Evolutionary conservation across 2,797 vertebrate species (phyloP).

Genomic region (Lepilemur septentrionalis): DNA sequence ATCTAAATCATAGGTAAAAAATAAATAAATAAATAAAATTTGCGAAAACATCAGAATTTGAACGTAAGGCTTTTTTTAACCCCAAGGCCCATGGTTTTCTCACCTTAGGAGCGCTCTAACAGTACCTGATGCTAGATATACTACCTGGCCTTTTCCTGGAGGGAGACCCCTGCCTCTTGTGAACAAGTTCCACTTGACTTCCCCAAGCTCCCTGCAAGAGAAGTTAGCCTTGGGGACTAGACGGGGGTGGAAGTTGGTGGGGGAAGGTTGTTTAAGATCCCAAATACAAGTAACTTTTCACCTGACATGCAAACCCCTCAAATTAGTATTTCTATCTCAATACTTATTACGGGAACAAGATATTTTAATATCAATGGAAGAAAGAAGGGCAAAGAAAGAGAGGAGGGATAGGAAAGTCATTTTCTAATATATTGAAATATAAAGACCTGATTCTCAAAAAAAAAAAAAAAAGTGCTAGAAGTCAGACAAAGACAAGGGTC

Average conservation of each 20-base stretch:
- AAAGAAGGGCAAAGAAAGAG: not conserved
- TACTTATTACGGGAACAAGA: not conserved
- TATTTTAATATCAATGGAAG: not conserved
- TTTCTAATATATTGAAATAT: not conserved
- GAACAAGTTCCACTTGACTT: not conserved
- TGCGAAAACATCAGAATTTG: not conserved
- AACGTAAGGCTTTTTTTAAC: not conserved
- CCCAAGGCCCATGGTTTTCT: not conserved
- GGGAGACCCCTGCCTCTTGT: not conserved
- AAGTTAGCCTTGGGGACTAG: not conserved
- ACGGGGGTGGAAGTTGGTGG: not conserved
- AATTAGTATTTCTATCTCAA: not conserved
- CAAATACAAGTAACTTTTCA: not conserved
- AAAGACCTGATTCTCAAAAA: not conserved
- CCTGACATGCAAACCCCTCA: not conserved
- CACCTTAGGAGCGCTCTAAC: not conserved
- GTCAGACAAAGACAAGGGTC: not conserved
- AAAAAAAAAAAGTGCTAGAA: not conserved
- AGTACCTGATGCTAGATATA: rapidly evolving
- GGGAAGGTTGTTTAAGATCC: not conserved
- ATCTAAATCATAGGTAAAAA: not conserved
- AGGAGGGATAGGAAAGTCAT: not conserved
- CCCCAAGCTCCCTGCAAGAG: not conserved
- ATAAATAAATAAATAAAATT: not conserved
- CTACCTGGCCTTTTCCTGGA: not conserved